Base-by-base conservation (phyloP, 2,797 vertebrate species). In the Echeneis naucrates region DNA sequence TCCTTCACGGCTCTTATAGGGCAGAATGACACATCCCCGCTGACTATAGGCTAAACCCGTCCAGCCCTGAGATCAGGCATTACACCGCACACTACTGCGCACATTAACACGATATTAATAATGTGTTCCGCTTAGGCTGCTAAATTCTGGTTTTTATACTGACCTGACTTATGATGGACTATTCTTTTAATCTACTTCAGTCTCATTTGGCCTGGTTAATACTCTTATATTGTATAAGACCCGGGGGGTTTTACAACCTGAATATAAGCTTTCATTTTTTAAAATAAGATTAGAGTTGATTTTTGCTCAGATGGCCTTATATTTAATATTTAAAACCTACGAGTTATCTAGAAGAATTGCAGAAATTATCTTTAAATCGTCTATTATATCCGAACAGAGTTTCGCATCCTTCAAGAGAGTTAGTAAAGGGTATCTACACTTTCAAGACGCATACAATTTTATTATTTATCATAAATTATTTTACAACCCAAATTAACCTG, bases 1-100 rank as follows among this genome's bases (percentile, higher is more conserved):
- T 75, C 59, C n/a, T 75, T 50, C 17, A 70, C 33, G 78, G 78
- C 74, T 63, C 74, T 71, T 82, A 75, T 74, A 61, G 19, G 54
- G 62, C 51, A 57, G 80, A 81, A 76, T 58, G 63, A 68, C 76
- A 79, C 55, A 59, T 68, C 58, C 47, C 67, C 32, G 69, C 51
- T 47, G 37, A 68, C 45, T 40, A n/a, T 3, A 67, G 53, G 42
- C 68, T 23, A 14, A 23, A 44, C n/a, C 27, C 3, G 38, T 56
- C 40, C 60, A 62, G 64, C 57, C 67, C 61, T 0, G 14, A 63
- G 55, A 68, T 48, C 21, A 62, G 16, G 21, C n/a, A 64, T 54
- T 9, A 60, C 40, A 48, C 54, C 59, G 57, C 33, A 33, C 45
- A 19, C 33, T 13, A 33, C 17, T 55, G 12, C 35, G 48, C 12